Evolutionary conservation across 2,113 vertebrate genomes (phyloP), one percentile per base, ranked within the genome.

Genomic region (Prunella himalayana): DNA sequence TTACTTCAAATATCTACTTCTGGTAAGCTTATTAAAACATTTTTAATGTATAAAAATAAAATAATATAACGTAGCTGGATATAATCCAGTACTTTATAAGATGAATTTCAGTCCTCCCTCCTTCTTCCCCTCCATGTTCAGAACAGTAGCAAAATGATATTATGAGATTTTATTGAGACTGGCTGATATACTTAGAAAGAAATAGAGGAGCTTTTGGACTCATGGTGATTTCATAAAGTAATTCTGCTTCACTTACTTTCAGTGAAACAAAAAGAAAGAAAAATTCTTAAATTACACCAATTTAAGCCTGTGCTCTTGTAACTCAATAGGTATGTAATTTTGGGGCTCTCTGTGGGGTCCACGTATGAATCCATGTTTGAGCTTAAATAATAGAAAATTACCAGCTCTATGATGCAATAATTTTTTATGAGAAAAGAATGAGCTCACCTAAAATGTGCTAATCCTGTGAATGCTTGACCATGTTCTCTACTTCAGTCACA

Each of bases 1-100:
- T 59, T n/a, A 79, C 63, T 96, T 85, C 75, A 95, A 71, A 85
- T 96, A 95, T 72, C 49, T 96, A 69, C 47, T 70, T 94, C 86
- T 92, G 44, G 65, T 68, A 78, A 73, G 22, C 76, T 95, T 83
- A 61, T 80, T 65, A 75, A 42, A 37, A 56, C 49, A 64, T 6
- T 27, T 79, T 59, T 71, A 24, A 30, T 31, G 19, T 16, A n/a
- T 17, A 66, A 60, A n/a, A 51, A 24, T 75, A 28, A 87, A 93
- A 75, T 59, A 45, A 73, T 33, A 33, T 79, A 64, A 69, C 57
- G 37, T 50, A 69, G 25, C 16, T 63, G 42, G 27, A 31, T 81
- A 53, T 84, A 75, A 79, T 81, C 69, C 91, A 91, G 10, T 56
- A 70, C 37, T 82, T 92, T 23, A 33, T 79, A 60, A 84, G 5